Evolutionary conservation across 2,888 invertebrate genomes (phyloP).

Genomic region (Enchytraeus crypticus): DNA sequence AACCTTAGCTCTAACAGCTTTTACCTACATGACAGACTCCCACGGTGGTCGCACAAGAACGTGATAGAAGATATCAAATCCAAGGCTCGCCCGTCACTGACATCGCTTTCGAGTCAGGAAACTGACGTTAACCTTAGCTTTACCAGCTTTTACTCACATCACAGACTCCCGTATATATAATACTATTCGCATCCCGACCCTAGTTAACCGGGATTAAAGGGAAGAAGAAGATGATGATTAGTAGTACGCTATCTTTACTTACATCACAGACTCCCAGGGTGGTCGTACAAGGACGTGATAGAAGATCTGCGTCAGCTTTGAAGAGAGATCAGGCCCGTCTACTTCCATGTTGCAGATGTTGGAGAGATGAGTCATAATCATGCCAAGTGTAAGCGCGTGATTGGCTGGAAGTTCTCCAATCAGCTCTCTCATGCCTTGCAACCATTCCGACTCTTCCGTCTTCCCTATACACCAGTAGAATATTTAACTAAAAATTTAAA

Average conservation of each 20-base stretch:
- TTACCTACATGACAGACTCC: constrained; percentile 56
- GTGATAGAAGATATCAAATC: constrained; percentile 65
- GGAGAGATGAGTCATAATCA: constrained; percentile 63
- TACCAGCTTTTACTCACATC: no score
- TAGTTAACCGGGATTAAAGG: no score
- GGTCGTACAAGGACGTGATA: constrained; percentile 66
- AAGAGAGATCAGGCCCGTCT: constrained; percentile 55
- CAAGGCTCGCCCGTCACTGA: no score
- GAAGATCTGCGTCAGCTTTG: constrained; percentile 59
- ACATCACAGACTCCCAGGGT: constrained; percentile 62
- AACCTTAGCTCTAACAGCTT: no score
- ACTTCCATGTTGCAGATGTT: constrained; percentile 53
- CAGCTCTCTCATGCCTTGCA: constrained; percentile 38
- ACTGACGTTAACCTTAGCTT: no score
- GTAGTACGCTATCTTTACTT: no score
- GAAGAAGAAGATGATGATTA: no score
- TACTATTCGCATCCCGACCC: no score
- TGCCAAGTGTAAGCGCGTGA: constrained; percentile 58
- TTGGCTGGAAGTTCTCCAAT: constrained; percentile 59
- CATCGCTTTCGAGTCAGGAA: no score
- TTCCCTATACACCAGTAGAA: no score
- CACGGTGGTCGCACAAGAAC: constrained; percentile 66
- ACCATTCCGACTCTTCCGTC: neutral
- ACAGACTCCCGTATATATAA: no score
- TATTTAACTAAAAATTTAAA: neutral